Conservation (phyloP, 2,797 vertebrate genomes). For the Acrossocheilus fasciatus region DNA sequence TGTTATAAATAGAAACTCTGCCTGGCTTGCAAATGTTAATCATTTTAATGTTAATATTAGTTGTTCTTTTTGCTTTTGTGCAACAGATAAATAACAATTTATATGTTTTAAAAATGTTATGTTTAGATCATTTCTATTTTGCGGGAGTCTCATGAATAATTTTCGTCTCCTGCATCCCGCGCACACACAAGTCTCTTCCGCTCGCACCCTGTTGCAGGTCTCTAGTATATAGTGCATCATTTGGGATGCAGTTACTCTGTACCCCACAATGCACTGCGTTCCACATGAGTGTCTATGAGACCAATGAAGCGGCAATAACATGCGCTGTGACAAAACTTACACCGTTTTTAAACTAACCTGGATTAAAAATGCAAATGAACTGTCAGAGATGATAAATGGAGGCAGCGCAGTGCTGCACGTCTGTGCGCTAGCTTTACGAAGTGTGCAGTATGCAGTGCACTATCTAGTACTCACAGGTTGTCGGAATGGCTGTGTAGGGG, state of each 20-base stretch:
- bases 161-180: no score
- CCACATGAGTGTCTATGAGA: not conserved
- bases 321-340: not conserved
- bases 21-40: no score
- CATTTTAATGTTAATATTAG: no score
- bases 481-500: constrained; percentile 90
- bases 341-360: not conserved
- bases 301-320: not conserved
- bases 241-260: not conserved
- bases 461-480: constrained; percentile 87
- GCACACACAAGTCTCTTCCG: no score
- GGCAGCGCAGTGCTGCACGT: not conserved
- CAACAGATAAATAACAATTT: no score
- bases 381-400: not conserved
- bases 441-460: not conserved
- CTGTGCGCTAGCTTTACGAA: not conserved
- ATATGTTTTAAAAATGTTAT: no score
- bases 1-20: no score
- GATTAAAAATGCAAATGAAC: constrained; percentile 6
- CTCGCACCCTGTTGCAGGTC: no score
- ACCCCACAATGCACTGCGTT: not conserved
- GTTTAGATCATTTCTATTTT: no score
- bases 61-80: no score
- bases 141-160: no score
- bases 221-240: no score